phyloP scores from a whole-genome alignment of 92 coral and sea anemone species.

The Ricordea florida region DNA sequence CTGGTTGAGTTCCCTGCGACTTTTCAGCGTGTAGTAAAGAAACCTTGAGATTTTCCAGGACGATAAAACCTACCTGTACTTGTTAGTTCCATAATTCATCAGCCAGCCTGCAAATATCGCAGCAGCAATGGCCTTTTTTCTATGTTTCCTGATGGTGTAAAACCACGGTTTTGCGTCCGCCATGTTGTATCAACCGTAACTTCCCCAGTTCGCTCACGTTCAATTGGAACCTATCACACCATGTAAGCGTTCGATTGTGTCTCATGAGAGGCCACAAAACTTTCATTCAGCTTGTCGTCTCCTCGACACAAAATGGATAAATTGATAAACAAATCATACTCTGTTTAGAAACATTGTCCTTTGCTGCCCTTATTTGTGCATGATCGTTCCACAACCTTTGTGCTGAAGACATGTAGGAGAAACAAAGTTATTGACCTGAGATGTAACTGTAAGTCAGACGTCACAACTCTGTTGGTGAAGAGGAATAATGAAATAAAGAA shows the following conservation, averaged over 20 bases:
- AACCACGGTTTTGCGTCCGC: conserved; percentile 90
- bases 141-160: conserved; percentile 90
- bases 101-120: conserved; percentile 84
- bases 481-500: too few species aligned
- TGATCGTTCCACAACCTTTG: too few species aligned
- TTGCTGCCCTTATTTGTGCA: too few species aligned
- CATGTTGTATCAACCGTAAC: conserved; percentile 55
- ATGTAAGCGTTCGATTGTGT: background rate
- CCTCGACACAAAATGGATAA: too few species aligned
- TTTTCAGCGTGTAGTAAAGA: background rate
- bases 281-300: too few species aligned
- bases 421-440: too few species aligned
- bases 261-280: background rate
- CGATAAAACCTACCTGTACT: conserved; percentile 77
- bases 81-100: conserved; percentile 80
- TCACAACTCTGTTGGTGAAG: too few species aligned
- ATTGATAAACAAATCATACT: too few species aligned
- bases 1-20: background rate
- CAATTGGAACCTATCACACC: background rate
- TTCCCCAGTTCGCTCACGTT: background rate
- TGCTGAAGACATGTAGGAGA: too few species aligned
- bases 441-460: too few species aligned
- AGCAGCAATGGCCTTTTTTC: conserved; percentile 83
- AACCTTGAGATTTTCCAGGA: background rate
- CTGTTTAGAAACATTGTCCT: too few species aligned